Base-by-base conservation (phyloP, 2,797 vertebrate species). In the Rhinichthys osculus region DNA sequence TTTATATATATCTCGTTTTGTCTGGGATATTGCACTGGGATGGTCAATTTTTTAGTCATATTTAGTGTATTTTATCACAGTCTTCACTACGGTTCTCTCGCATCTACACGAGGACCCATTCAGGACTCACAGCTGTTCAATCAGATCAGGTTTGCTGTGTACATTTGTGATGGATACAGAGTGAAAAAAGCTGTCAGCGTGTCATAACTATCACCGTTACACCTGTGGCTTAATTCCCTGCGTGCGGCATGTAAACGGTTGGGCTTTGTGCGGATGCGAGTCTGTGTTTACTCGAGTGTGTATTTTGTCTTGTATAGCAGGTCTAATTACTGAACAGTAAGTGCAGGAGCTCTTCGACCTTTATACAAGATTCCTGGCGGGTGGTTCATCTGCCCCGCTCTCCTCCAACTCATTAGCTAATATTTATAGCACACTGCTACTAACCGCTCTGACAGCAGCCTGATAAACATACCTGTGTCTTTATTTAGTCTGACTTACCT, bases 371-470 rank as follows among this genome's bases (percentile, higher is more conserved):
- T 44, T 13, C 8, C 62, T 66, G 0, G 0, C 0, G 2, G 9
- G 83, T 11, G 1, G 27, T 50, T 0, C 4, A 42, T 64, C 81
- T 0, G 50, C 47, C 1, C 13, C 14, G 33, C 42, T 0, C 4
- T 85, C 57, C 14, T 74, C 30, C 81, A 50, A 59, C 76, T 86
- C 82, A n/a, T 90, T 89, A 82, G 70, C 67, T 86, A 71, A 85
- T 91, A 91, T 91, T 92, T 91, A 91, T 88, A 91, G 86, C 88
- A 81, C 77, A 73, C 81, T 47, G 71, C 81, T 52, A 83, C 88
- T 88, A 87, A 90, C 82, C 47, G 30, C 82, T 82, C 87, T 89
- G 90, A 90, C 89, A 89, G 90, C 87, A 78, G 62, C 71, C 88
- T 89, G 87, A 90, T 91, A 85, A 89, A 89, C 88, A 82, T 85